phyloP scores from a whole-genome alignment of 2,888 invertebrate species.

The Diarsia dahlii region DNA sequence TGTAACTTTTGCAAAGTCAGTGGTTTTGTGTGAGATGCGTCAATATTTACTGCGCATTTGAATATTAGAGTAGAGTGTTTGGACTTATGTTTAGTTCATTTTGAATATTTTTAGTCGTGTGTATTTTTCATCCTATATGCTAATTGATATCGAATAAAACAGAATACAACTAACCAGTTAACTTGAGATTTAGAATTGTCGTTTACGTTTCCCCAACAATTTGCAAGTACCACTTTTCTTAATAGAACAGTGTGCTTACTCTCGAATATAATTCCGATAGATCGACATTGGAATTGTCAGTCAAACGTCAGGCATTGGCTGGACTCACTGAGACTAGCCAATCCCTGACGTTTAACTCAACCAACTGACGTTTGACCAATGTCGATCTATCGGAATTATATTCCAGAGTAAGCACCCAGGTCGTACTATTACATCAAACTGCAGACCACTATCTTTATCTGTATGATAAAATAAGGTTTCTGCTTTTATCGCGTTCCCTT shows the following conservation, averaged over 20 bases:
- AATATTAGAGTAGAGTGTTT: slow-evolving; percentile 53
- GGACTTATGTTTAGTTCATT: slow-evolving; percentile 21
- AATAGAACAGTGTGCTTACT: too few species aligned
- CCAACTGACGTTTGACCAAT: too few species aligned
- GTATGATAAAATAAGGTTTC: slow-evolving; percentile 45
- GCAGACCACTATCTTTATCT: slow-evolving; percentile 48
- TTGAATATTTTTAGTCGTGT: neutral
- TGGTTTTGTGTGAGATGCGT: slow-evolving; percentile 67
- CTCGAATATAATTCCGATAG: too few species aligned
- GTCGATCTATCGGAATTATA: too few species aligned
- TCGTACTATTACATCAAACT: slow-evolving; percentile 44
- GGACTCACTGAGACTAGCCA: too few species aligned
- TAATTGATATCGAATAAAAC: neutral
- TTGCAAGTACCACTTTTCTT: slow-evolving; percentile 21
- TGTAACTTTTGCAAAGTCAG: slow-evolving; percentile 74
- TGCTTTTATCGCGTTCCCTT: slow-evolving; percentile 48
- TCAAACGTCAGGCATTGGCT: too few species aligned
- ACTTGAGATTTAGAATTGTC: neutral
- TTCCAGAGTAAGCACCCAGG: too few species aligned
- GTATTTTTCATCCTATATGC: neutral
- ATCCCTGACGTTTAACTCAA: too few species aligned
- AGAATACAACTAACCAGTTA: neutral
- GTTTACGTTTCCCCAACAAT: slow-evolving; percentile 8
- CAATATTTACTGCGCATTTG: slow-evolving; percentile 62
- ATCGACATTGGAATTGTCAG: too few species aligned